Base-by-base conservation (phyloP, 2,888 invertebrate genomes). In the Luperina nickerlii region DNA sequence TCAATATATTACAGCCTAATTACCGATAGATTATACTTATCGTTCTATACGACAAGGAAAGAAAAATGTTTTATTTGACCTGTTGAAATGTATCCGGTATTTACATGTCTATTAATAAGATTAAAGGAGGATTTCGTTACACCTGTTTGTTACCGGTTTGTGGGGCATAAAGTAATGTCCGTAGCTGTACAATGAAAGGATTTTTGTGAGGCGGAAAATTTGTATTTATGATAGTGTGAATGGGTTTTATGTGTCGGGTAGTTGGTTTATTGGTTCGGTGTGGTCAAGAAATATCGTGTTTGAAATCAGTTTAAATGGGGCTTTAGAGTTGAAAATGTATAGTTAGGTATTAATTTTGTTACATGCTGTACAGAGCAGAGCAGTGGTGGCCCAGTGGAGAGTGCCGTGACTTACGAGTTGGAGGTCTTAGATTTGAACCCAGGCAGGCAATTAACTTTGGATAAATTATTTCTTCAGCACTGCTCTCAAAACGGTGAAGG, bases 21-120 rank as follows among this genome's bases (percentile, higher is more conserved):
- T 96, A 96, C 95, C 94, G 88, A 96, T 96, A 96, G 91, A 95
- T 96, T 96, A 96, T 94, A 94, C 95, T 96, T 96, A 96, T 95
- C 95, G 65, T 51, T 57, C 87, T 74, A 85, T 84, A 86, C 89
- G 93, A 92, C 93, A 91, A 90, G 89, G 76, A 79, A 90, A 92
- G 93, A 93, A 93, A 93, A 92, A 95, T 95, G 93, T 91, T 94
- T 94, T 94, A 94, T 95, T 94, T 94, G 93, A 93, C 92, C 93
- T 92, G 94, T 93, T 93, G 94, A 95, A 91, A 94, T 91, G 91
- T 93, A 93, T 92, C 91, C 90, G 91, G 92, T 93, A 94, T 94
- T 95, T 94, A 96, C 95, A 95, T 92, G 94, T 95, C 91, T 94
- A 95, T 95, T 94, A 94, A 94, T 94, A 92, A 94, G 94, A 95